Percentiles rank a stretch among this genome's conserved stretches.
Evolutionary conservation across 2,888 invertebrate species (phyloP).

Genomic region (Aspidiotus rigidus): DNA sequence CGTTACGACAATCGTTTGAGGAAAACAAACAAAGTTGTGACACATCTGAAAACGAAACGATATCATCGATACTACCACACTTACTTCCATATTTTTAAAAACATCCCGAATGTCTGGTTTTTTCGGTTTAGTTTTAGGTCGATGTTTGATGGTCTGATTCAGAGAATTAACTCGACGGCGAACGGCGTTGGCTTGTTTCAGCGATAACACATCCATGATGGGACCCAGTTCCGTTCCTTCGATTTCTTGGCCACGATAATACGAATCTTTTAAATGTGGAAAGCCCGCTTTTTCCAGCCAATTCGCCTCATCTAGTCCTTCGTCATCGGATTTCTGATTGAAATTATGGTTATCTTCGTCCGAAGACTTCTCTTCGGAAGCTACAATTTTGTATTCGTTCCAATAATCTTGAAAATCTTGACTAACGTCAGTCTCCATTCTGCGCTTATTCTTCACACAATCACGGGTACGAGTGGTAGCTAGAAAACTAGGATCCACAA

Average conservation of each 20-base stretch:
- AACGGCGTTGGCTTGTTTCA: slow-evolving; percentile 69
- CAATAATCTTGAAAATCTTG: slow-evolving; percentile 54
- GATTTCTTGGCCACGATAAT: slow-evolving; percentile 59
- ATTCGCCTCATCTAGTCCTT: slow-evolving; percentile 64
- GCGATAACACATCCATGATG: slow-evolving; percentile 48
- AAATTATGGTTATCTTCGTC: slow-evolving; percentile 53
- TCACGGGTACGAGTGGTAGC: too few species aligned
- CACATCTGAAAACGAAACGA: too few species aligned
- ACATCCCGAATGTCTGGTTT: slow-evolving; percentile 76
- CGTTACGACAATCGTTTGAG: too few species aligned
- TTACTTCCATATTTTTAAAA: slow-evolving; percentile 70
- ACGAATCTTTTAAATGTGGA: slow-evolving; percentile 59
- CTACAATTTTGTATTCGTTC: slow-evolving; percentile 57
- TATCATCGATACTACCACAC: slow-evolving; percentile 35
- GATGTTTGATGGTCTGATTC: slow-evolving; percentile 63
- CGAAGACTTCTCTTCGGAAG: slow-evolving; percentile 49
- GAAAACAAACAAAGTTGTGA: too few species aligned
- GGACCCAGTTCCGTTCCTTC: slow-evolving; percentile 56
- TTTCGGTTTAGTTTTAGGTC: slow-evolving; percentile 47
- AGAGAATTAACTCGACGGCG: slow-evolving; percentile 62
- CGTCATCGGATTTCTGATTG: slow-evolving; percentile 33
- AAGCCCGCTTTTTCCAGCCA: slow-evolving; percentile 67
- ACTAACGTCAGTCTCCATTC: slow-evolving; percentile 40
- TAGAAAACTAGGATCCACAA: too few species aligned
- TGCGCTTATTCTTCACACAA: too few species aligned